Evolutionary conservation across 2,888 invertebrate species (phyloP).

Genomic region (Ectropis crepuscularia): DNA sequence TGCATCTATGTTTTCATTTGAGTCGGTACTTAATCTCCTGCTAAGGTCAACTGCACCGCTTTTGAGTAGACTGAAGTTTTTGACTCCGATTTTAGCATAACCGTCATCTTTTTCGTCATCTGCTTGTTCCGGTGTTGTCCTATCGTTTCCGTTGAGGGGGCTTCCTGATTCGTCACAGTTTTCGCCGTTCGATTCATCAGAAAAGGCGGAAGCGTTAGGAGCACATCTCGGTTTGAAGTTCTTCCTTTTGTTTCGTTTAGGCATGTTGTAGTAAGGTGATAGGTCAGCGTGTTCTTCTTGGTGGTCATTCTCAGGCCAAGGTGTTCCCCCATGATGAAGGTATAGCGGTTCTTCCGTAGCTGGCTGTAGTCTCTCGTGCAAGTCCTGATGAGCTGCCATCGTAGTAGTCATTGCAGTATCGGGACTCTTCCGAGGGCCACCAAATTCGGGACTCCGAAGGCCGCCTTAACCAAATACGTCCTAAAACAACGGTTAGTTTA

Average conservation of each 20-base stretch:
- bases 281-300: conserved; percentile 73
- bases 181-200: conserved; percentile 78
- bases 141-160: conserved; percentile 73
- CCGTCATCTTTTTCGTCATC: conserved; percentile 63
- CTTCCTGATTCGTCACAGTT: conserved; percentile 65
- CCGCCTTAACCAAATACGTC: conserved; percentile 71
- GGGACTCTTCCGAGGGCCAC: conserved; percentile 62
- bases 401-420: conserved; percentile 84
- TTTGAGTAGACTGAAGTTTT: conserved; percentile 80
- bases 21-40: conserved; percentile 79
- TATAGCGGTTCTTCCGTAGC: conserved; percentile 73
- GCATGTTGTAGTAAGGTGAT: conserved; percentile 81
- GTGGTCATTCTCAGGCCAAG: conserved; percentile 76
- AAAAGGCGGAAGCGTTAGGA: conserved; percentile 82
- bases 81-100: conserved; percentile 78
- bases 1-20: conserved; percentile 81
- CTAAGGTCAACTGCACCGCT: conserved; percentile 80
- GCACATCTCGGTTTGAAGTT: conserved; percentile 91
- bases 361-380: conserved; percentile 81
- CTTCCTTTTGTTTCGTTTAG: conserved; percentile 90
- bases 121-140: conserved; percentile 65
- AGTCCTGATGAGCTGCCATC: conserved; percentile 84
- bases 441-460: conserved; percentile 25
- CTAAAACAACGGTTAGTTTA: conserved; percentile 47
- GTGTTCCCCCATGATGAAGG: conserved; percentile 80